Conservation (phyloP, 2,797 vertebrate genomes). For the Tapirus indicus region DNA sequence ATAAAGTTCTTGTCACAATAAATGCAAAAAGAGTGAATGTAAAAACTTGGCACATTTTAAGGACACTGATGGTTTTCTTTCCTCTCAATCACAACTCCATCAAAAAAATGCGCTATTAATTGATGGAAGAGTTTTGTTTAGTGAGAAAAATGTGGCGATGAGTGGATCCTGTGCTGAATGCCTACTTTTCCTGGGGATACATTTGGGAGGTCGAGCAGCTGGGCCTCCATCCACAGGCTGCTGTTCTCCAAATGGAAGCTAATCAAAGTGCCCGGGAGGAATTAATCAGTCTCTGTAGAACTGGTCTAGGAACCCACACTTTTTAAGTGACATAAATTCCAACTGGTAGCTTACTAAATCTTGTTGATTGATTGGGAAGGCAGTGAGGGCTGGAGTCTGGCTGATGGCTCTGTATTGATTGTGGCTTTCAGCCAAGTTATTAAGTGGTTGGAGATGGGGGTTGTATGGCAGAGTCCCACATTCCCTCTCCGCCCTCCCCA, state of each 20-base stretch:
- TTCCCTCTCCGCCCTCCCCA: background rate
- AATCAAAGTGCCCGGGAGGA: conserved; percentile 69
- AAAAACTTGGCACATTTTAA: background rate
- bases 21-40: conserved; percentile 12
- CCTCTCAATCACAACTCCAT: background rate
- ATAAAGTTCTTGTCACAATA: background rate
- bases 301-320: conserved; percentile 52
- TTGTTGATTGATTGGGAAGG: conserved; percentile 79
- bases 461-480: conserved; percentile 21
- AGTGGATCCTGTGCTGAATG: background rate
- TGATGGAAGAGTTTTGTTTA: background rate
- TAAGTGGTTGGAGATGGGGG: conserved; percentile 82
- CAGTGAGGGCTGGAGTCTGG: conserved; percentile 67
- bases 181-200: background rate
- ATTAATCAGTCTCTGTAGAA: conserved; percentile 72
- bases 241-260: conserved; percentile 65
- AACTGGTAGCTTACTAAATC: conserved; percentile 73
- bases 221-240: conserved; percentile 43
- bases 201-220: conserved; percentile 58
- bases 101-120: conserved; percentile 14
- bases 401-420: conserved; percentile 81
- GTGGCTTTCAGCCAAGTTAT: conserved; percentile 85
- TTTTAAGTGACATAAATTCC: conserved; percentile 75
- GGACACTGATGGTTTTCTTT: background rate
- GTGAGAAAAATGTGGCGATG: background rate